Base-by-base conservation (phyloP, 2,888 invertebrate species). In the Iselma pallidipennis region DNA sequence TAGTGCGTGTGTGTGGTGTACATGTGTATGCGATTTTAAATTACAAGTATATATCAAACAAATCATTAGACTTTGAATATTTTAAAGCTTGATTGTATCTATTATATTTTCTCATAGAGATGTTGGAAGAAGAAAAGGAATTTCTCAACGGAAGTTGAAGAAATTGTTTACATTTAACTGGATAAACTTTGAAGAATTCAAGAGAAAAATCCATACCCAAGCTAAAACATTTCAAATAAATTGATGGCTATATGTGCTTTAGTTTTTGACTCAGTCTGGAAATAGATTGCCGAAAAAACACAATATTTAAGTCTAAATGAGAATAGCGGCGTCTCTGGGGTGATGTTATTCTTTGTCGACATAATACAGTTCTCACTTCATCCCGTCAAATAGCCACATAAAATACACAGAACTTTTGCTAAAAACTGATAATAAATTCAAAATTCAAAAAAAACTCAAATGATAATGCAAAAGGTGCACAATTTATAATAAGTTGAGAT, bases 321-420 rank as follows among this genome's bases (percentile, higher is more conserved):
- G 28, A 61, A 61, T 14, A 14, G 52, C 56, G 53, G 37, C 59
- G 66, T 67, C 69, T 70, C 70, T 42, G 56, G 69, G 63, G 70
- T 58, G 56, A 71, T 65, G 67, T 69, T 66, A 54, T 66, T 66
- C 63, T 67, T 66, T 65, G 59, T 61, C 67, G 57, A 65, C 64
- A 56, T 50, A 49, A 60, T 60, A 63, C 59, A 56, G 50, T 61
- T 58, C 52, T 53, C 68, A 62, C 63, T 58, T 68, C 58, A 57
- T 54, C 62, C 71, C 63, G 64, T 72, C 71, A 57, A 55, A n/a
- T n/a, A 70, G 65, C 55, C 55, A 49, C 62, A 67, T 69, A 67
- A 67, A 69, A 28, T 28, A 6, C 28, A 28, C 6, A 4, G 6
- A 6, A 28, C 4, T 7, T 28, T 28, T 28, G 9, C 9, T 28